These are phyloP conservation scores for Plestiodon gilberti DNA, from an alignment of 2,113 vertebrate species.

Conservation along the genomic window DNA sequence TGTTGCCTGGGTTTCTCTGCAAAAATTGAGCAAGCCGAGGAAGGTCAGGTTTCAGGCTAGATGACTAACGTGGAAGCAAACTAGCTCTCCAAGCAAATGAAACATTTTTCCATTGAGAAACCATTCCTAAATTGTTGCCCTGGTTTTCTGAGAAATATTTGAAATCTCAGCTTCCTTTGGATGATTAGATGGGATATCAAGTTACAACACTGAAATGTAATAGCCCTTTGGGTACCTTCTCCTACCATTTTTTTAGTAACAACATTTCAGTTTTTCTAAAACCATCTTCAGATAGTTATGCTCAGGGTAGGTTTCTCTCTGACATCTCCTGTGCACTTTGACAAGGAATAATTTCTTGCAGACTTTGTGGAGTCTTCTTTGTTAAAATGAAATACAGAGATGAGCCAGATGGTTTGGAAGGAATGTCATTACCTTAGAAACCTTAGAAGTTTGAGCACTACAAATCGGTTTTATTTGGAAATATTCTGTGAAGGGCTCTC, in stretches of 20 bases:
- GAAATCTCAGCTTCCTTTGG: background rate
- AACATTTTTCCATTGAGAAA: background rate
- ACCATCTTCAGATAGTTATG: background rate
- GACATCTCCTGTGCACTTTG: slow-evolving; percentile 14
- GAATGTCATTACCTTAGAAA: slow-evolving; percentile 65
- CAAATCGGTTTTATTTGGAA: no score
- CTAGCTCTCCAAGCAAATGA: background rate
- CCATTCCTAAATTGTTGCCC: background rate
- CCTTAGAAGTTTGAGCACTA: background rate
- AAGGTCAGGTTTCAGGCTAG: background rate
- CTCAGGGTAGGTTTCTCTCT: background rate
- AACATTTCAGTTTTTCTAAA: slow-evolving; percentile 16
- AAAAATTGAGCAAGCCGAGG: background rate
- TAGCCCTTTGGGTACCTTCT: background rate
- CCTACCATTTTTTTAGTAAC: background rate
- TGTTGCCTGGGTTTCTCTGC: background rate
- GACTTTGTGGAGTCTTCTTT: slow-evolving; percentile 58
- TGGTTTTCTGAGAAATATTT: background rate
- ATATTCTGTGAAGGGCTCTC: background rate
- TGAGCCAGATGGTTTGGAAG: slow-evolving; percentile 64
- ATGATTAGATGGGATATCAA: slow-evolving; percentile 4
- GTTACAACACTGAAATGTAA: background rate
- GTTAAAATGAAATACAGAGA: slow-evolving; percentile 64
- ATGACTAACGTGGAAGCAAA: background rate
- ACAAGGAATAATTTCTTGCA: slow-evolving; percentile 46